Conservation (phyloP, 2,797 vertebrate species). For the Scleropages formosus region DNA sequence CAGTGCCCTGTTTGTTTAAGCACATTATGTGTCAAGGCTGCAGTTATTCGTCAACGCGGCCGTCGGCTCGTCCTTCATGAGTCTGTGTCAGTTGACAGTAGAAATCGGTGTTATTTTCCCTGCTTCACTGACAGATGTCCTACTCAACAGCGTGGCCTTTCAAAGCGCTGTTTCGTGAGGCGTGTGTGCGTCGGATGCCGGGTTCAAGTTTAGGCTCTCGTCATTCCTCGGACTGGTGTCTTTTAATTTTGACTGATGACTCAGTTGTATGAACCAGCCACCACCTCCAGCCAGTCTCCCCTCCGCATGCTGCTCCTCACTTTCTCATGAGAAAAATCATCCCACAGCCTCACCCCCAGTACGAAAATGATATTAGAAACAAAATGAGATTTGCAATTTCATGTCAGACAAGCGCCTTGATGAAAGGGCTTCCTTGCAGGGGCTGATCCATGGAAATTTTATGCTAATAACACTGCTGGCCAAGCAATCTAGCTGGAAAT, state of each 20-base stretch:
- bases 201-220: not conserved
- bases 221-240: slow-evolving; percentile 50
- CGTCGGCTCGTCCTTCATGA: no score
- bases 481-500: slow-evolving; percentile 75
- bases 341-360: slow-evolving; percentile 43
- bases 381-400: slow-evolving; percentile 83
- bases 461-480: slow-evolving; percentile 76
- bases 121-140: no score
- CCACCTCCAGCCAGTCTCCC: slow-evolving; percentile 11
- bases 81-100: no score
- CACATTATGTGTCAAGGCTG: no score
- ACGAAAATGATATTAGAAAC: slow-evolving; percentile 79
- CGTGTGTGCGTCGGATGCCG: not conserved
- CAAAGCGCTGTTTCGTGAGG: not conserved
- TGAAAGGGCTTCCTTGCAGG: slow-evolving; percentile 75
- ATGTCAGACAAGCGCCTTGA: slow-evolving; percentile 80
- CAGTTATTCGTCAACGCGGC: no score
- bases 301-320: slow-evolving; percentile 14
- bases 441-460: slow-evolving; percentile 77
- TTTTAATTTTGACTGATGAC: slow-evolving; percentile 78
- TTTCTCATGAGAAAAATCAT: not conserved
- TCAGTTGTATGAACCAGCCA: slow-evolving; percentile 65
- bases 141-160: no score
- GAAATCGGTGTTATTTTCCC: no score
- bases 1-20: no score